Evolutionary conservation across 2,888 invertebrate species (phyloP), one percentile per base, ranked within the genome.

Genomic region (Tenthredo scrophulariae): DNA sequence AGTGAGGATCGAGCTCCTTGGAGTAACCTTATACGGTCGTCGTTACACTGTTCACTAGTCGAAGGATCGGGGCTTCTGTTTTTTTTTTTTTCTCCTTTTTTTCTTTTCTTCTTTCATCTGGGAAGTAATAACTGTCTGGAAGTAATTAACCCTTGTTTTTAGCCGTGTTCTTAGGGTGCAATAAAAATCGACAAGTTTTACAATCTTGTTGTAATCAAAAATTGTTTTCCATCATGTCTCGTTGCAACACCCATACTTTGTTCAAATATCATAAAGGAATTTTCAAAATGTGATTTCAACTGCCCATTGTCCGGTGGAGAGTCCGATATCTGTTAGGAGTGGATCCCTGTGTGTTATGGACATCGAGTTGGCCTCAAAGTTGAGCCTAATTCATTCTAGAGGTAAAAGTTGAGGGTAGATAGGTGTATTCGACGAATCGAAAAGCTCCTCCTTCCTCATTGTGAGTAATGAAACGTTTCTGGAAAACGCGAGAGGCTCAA

Each of bases 21-120:
- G 22, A 58, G 79, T 40, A n/a, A 62, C 79, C 79, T 80, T 80
- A 80, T 80, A 80, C 79, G 79, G 79, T 26, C 58, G 33, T 62
- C 58, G 79, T 54, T 77, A 29, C 46, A 29, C 5, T 50, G 15
- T 50, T 50, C 50, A 18, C 22, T 29, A 26, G 29, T 54, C 74
- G n/a, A 33, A 50, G 7, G 46, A 62, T n/a, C 22, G 22, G 13
- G 22, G 79, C 65, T 50, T 22, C 58, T 65, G 13, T 29, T 77
- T 18, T 40, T 26, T 18, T 3, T n/a, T 7, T 43, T 43, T 37
- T 43, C 37, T 72, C 22, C 2, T 67, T 33, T 5, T 33, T 18
- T 18, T 72, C 0, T 43, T 4, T 72, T 72, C 5, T 70, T 62
- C 15, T 37, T 18, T 70, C 10, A 72, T 40, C 29, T 10, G 15